Evolutionary conservation across 2,113 vertebrate genomes (phyloP).

Genomic region (Pteronura brasiliensis): DNA sequence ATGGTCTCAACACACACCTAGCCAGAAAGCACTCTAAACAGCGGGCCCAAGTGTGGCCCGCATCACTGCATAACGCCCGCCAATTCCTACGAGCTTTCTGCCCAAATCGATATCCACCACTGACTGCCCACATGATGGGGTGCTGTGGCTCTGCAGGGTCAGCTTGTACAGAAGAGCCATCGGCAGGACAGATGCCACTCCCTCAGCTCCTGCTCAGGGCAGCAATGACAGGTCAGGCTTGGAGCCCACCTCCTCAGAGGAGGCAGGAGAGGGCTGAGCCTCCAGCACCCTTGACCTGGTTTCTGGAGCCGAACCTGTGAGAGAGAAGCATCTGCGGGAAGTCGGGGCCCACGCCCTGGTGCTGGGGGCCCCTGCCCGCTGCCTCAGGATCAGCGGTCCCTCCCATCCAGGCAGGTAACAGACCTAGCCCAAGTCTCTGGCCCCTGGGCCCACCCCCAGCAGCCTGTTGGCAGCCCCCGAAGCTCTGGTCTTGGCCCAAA

Average conservation of each 20-base stretch:
- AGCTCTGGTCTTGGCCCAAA: background rate
- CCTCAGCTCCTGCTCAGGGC: background rate
- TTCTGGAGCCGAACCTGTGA: fast-evolving
- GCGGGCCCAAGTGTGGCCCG: too few species aligned
- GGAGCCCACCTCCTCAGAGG: too few species aligned
- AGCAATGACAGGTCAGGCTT: too few species aligned
- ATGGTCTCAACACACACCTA: too few species aligned
- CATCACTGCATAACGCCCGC: too few species aligned
- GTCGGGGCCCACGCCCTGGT: fast-evolving
- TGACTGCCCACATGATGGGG: background rate
- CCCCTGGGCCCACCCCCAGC: background rate
- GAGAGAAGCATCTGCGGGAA: background rate
- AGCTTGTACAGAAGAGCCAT: too few species aligned
- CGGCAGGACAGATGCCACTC: background rate
- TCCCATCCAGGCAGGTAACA: background rate
- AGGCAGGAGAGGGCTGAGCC: background rate
- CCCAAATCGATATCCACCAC: too few species aligned
- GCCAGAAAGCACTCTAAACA: too few species aligned
- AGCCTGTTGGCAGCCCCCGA: background rate
- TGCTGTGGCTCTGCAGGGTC: background rate
- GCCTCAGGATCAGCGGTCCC: background rate
- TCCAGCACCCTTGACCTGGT: too few species aligned
- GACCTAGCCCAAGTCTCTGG: background rate
- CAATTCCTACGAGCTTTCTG: too few species aligned
- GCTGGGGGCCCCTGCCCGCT: too few species aligned